Evolutionary conservation across 2,888 invertebrate species (phyloP).

Genomic region (Yponomeuta evonymella): DNA sequence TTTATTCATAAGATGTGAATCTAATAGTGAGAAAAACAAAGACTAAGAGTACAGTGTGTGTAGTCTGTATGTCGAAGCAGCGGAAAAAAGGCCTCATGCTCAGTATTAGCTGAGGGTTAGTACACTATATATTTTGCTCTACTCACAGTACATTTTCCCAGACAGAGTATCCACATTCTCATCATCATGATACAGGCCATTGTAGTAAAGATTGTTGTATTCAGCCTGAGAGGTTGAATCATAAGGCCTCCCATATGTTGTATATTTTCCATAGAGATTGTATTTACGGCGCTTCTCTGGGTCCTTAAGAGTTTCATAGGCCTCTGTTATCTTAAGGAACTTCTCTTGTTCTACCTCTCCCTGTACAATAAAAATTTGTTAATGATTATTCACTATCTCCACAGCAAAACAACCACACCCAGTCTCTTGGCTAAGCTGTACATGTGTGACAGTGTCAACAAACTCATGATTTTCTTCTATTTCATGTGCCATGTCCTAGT

Average conservation of each 20-base stretch:
- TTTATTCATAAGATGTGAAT: too few species aligned
- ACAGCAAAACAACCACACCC: too few species aligned
- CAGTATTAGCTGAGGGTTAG: too few species aligned
- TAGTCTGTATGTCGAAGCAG: too few species aligned
- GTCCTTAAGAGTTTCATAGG: conserved; percentile 92
- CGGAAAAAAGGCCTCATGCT: too few species aligned
- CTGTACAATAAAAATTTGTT: conserved; percentile 48
- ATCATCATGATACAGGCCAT: conserved; percentile 92
- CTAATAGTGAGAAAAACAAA: too few species aligned
- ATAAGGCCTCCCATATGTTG: conserved; percentile 67
- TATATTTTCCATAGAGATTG: conserved; percentile 82
- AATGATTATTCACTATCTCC: background rate
- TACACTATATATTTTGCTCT: background rate
- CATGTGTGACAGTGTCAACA: too few species aligned
- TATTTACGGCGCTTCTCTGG: conserved; percentile 85
- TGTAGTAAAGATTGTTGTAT: conserved; percentile 89
- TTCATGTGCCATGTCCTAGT: too few species aligned
- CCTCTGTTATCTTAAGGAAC: conserved; percentile 87
- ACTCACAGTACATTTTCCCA: conserved; percentile 84
- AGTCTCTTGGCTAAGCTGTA: too few species aligned
- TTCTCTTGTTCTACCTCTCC: conserved; percentile 83
- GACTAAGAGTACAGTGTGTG: too few species aligned
- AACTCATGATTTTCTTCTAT: too few species aligned
- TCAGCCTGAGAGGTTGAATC: conserved; percentile 75
- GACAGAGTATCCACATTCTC: conserved; percentile 86